A percentile compares a stretch with the other conserved stretches of the same genome.
Conservation (phyloP, 2,888 invertebrate species). For the Stegophylla sp. region DNA sequence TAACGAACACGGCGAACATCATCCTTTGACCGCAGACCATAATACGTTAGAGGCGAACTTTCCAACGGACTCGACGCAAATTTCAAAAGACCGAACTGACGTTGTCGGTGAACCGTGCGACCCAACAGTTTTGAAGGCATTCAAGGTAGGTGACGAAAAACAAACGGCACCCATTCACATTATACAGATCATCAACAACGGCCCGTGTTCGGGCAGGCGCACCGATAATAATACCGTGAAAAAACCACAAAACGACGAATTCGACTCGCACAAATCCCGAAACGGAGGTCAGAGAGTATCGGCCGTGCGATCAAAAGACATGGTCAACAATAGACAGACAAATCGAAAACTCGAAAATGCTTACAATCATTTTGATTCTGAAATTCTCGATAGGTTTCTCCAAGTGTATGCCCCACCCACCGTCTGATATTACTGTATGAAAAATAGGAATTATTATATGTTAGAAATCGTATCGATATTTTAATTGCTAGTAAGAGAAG, state of each 20-base stretch:
- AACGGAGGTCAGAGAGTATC: not conserved
- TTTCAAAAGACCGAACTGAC: not conserved
- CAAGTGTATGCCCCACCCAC: slow-evolving; percentile 10
- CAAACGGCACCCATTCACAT: slow-evolving; percentile 14
- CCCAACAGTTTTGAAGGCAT: not conserved
- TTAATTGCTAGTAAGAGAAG: not conserved
- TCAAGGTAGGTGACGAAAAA: not conserved
- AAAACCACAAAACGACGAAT: not conserved
- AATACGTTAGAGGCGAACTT: not conserved
- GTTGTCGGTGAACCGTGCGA: not conserved
- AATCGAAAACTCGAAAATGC: not conserved
- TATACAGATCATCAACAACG: slow-evolving; percentile 50
- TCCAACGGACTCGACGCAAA: not conserved
- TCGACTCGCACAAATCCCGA: not conserved
- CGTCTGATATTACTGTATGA: not conserved
- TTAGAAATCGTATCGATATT: not conserved
- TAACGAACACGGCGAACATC: not conserved
- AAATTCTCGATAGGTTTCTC: slow-evolving; percentile 34
- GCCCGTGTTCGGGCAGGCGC: not conserved
- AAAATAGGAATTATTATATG: not conserved
- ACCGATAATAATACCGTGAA: not conserved
- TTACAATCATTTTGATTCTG: slow-evolving; percentile 33
- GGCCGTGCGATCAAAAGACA: not conserved
- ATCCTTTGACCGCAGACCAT: not conserved
- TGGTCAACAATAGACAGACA: not conserved